A percentile compares a stretch with the other conserved stretches of the same genome.
These are phyloP conservation scores for Aegithalos caudatus DNA, from an alignment of 2,113 vertebrate species.

Conservation along the genomic window DNA sequence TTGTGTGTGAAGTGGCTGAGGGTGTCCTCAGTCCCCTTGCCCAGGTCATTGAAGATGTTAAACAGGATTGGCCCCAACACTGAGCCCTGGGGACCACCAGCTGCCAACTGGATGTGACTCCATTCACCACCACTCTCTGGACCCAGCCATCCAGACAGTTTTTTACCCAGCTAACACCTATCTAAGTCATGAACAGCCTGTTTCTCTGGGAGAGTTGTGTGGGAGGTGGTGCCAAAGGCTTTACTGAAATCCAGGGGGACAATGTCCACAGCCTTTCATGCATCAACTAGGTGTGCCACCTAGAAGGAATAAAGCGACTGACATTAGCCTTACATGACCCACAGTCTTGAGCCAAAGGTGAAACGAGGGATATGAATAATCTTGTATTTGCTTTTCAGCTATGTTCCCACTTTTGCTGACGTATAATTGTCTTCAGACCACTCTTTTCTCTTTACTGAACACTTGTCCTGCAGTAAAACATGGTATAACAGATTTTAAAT, in stretches of 20 bases:
- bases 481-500: neutral
- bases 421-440: neutral
- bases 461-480: neutral
- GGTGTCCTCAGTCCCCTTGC: neutral
- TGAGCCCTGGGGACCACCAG: neutral
- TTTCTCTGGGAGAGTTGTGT: neutral
- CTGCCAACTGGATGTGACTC: neutral
- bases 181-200: neutral
- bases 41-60: neutral
- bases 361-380: neutral
- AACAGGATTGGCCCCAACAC: neutral
- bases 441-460: neutral
- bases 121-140: neutral
- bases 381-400: neutral
- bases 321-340: neutral
- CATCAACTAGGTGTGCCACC: neutral
- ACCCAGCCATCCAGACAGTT: neutral
- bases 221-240: neutral
- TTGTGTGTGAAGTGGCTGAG: neutral
- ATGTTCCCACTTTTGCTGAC: neutral
- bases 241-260: neutral
- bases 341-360: neutral
- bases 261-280: neutral
- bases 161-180: neutral
- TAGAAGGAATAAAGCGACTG: neutral